phyloP scores from a whole-genome alignment of 2,113 vertebrate species.

The Seriola dumerili region DNA sequence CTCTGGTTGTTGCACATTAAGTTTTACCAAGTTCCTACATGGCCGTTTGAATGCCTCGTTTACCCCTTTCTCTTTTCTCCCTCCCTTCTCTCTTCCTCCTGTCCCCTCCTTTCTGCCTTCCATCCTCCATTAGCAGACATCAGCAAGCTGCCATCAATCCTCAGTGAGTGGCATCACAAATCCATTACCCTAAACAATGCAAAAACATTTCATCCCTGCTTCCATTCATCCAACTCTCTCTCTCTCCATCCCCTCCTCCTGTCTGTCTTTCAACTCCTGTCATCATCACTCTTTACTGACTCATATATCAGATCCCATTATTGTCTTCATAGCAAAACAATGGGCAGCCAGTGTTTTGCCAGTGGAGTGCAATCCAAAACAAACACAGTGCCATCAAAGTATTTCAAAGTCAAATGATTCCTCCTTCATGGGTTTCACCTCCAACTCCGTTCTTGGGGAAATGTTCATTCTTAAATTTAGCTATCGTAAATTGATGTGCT shows the following conservation, averaged over 20 bases:
- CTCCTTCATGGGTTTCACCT: background rate
- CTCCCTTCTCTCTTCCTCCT: background rate
- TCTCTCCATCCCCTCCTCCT: background rate
- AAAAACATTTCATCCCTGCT: conserved; percentile 21
- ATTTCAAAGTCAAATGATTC: conserved; percentile 15
- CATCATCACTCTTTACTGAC: conserved; percentile 24
- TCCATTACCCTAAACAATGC: conserved; percentile 36
- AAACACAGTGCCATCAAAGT: background rate
- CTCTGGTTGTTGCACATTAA: background rate
- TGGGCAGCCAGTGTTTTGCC: background rate
- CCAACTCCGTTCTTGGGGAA: background rate
- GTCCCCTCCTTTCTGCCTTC: background rate
- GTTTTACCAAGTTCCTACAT: background rate
- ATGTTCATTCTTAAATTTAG: background rate
- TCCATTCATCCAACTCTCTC: conserved; percentile 4
- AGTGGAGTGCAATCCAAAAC: conserved; percentile 1
- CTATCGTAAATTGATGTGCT: background rate
- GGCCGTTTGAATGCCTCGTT: background rate
- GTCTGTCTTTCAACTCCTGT: conserved; percentile 23
- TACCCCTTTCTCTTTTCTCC: background rate
- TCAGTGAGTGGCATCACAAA: conserved; percentile 25
- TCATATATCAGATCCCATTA: conserved; percentile 35
- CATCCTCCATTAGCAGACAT: conserved; percentile 20
- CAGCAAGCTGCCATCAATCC: conserved; percentile 23
- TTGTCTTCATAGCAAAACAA: conserved; percentile 23